Conservation (phyloP, 2,888 invertebrate genomes). For the Anarsia innoxiella region DNA sequence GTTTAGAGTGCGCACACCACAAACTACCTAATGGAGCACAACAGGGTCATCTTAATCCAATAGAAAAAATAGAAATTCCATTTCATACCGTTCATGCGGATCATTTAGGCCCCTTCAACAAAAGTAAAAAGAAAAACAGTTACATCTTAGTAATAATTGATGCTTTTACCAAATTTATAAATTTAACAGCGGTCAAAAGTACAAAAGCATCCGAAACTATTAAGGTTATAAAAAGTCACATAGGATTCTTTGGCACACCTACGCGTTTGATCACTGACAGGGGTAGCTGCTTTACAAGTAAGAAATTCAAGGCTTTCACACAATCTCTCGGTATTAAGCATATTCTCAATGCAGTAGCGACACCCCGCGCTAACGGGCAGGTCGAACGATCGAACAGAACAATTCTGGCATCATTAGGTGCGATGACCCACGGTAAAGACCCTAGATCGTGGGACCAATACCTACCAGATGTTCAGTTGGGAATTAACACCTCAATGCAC, state of each 20-base stretch:
- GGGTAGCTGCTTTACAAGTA: conserved; percentile 13
- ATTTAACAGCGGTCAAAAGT: conserved; percentile 24
- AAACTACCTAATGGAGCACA: background rate
- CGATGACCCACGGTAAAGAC: no score
- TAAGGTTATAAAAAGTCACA: conserved; percentile 5
- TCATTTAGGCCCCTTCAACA: background rate
- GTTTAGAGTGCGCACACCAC: background rate
- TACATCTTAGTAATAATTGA: conserved; percentile 33
- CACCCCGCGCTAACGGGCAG: no score
- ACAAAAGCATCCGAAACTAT: conserved; percentile 3
- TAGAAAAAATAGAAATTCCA: conserved; percentile 31
- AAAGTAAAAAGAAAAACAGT: conserved; percentile 12
- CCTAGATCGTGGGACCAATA: no score
- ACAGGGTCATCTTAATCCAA: conserved; percentile 24
- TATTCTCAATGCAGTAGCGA: no score
- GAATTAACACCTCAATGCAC: no score
- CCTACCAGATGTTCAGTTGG: no score
- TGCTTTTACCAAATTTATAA: conserved; percentile 33
- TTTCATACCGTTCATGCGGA: conserved; percentile 41
- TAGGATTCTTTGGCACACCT: conserved; percentile 13
- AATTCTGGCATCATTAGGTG: no score
- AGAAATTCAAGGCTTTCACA: conserved; percentile 8
- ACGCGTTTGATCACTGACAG: conserved; percentile 15
- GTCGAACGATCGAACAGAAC: no score
- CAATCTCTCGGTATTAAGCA: conserved; percentile 5